phyloP scores from a whole-genome alignment of 2,888 invertebrate genomes.

The Philereme vetulata region DNA sequence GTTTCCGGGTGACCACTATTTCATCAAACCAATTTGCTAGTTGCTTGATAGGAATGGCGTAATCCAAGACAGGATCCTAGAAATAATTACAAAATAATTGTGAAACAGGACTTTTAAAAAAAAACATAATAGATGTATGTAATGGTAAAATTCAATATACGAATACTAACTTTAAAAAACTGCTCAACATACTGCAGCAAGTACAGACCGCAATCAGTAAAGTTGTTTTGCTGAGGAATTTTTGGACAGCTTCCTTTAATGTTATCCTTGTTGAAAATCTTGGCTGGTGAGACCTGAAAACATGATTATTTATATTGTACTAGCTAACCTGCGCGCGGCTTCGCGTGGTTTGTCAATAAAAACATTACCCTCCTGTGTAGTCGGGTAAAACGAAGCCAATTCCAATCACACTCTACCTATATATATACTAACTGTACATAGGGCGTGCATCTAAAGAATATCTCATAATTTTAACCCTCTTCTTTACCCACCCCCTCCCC shows the following conservation, averaged over 20 bases:
- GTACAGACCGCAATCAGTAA: slow-evolving; percentile 98
- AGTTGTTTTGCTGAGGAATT: slow-evolving; percentile 99
- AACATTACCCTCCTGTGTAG: no score
- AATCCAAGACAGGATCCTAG: slow-evolving; percentile 92
- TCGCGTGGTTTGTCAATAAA: no score
- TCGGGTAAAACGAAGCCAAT: no score
- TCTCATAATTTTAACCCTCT: no score
- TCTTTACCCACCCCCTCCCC: no score
- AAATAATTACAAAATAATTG: slow-evolving; percentile 52
- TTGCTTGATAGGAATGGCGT: slow-evolving; percentile 89
- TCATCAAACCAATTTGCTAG: slow-evolving; percentile 94
- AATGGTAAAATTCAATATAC: slow-evolving; percentile 11
- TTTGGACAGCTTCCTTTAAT: slow-evolving; percentile 94
- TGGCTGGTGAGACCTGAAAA: slow-evolving; percentile 82
- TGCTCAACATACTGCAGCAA: slow-evolving; percentile 98
- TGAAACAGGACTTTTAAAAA: background rate
- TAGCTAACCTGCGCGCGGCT: no score
- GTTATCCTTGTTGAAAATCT: slow-evolving; percentile 90
- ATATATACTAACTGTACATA: no score
- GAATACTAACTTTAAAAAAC: slow-evolving; percentile 90
- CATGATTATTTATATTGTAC: background rate
- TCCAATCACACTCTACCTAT: no score
- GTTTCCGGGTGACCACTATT: slow-evolving; percentile 91
- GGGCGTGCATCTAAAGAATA: no score
- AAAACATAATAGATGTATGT: background rate